A percentile compares a stretch with the other conserved stretches of the same genome.
These are phyloP conservation scores for Tetraneura akinire DNA, from an alignment of 1,140 invertebrate species.

Conservation along the genomic window DNA sequence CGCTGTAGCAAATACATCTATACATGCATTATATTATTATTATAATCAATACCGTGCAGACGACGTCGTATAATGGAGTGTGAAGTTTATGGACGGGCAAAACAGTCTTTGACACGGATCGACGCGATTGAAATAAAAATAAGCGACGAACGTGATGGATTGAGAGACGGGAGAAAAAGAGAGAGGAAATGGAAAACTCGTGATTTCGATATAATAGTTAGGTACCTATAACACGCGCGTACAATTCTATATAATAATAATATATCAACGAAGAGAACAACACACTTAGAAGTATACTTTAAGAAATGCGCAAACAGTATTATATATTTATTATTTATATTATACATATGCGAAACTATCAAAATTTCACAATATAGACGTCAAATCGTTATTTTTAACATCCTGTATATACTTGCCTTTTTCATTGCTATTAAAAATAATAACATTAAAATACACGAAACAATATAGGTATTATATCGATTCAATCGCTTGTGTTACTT, in stretches of 20 bases:
- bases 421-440: too few species aligned
- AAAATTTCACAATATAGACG: too few species aligned
- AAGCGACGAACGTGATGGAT: constrained; percentile 13
- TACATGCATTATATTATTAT: background rate
- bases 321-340: background rate
- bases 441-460: too few species aligned
- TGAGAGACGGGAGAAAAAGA: constrained; percentile 4
- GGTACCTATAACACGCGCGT: background rate
- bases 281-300: too few species aligned
- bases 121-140: constrained; percentile 27
- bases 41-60: constrained; percentile 37
- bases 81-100: constrained; percentile 30
- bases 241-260: too few species aligned
- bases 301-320: constrained; percentile 7
- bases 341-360: too few species aligned
- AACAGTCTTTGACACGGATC: constrained; percentile 2
- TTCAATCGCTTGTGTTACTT: background rate
- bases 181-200: background rate
- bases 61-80: constrained; percentile 26
- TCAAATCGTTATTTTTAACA: too few species aligned
- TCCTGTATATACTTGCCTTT: too few species aligned
- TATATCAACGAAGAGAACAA: too few species aligned
- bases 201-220: background rate
- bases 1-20: background rate
- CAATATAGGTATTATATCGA: background rate